Base-by-base conservation (phyloP, 2,888 invertebrate species). In the Leptinotarsa haldemani region DNA sequence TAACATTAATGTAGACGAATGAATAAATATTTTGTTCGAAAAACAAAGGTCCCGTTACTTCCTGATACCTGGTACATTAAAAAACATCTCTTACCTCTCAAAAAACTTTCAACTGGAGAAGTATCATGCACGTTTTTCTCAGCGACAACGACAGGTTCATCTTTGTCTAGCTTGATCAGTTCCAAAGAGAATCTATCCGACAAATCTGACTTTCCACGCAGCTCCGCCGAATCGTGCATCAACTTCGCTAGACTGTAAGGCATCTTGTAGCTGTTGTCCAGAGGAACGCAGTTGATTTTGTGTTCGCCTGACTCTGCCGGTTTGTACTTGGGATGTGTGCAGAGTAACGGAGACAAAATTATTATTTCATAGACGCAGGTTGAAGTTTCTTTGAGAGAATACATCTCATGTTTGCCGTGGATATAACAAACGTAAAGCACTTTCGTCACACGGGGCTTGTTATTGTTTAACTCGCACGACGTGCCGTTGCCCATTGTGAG, bases 301-400 rank as follows among this genome's bases (percentile, higher is more conserved):
- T 94, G 93, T 85, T 95, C 95, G 18, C 92, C 93, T 3, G 93
- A 91, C 80, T 94, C 94, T 83, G 93, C 92, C 0, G 94, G 93
- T 82, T 93, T 94, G 84, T 95, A 99, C 75, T 93, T 92, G 0
- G 98, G 97, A 89, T 98, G 98, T 50, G 90, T 89, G 84, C 99
- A 99, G 0, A 99, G 89, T 13, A 94, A 87, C 0, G 95, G 94
- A 0, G 98, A 96, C 25, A 98, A 89, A 16, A 99, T 94, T 16
- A 98, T 92, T 2, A 93, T 93, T 88, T 98, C 98, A 85, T 99
- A 99, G 86, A 97, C 95, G 85, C 99, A 99, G 0, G 96, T 97
- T 0, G 96, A 94, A 0, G 93, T 95, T 87, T 98, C 98, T 84
- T 97, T 97, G 76, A 98, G 91, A 0, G 96, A 95, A 85, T 95